A percentile compares a stretch with the other conserved stretches of the same genome.
These are phyloP conservation scores for Eupithecia subumbrata DNA, from an alignment of 2,888 invertebrate genomes.

Conservation along the genomic window DNA sequence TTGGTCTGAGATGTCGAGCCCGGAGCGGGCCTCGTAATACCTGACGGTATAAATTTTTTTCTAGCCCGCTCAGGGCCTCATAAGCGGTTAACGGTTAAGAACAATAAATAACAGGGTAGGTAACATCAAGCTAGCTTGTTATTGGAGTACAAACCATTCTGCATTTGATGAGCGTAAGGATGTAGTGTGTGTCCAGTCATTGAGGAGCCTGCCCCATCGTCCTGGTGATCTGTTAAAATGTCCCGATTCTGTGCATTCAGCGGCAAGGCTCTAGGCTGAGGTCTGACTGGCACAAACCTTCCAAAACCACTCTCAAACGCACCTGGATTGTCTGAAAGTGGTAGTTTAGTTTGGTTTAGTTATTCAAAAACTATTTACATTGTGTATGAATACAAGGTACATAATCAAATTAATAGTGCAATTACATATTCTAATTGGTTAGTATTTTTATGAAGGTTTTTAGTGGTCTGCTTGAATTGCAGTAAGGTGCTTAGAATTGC, in stretches of 20 bases:
- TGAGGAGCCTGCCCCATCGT: constrained; percentile 69
- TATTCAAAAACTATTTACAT: no score
- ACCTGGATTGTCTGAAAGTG: constrained; percentile 68
- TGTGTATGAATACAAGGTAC: no score
- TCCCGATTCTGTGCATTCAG: constrained; percentile 77
- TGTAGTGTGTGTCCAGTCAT: constrained; percentile 72
- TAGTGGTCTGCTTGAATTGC: no score
- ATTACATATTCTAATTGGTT: no score
- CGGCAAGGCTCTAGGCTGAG: constrained; percentile 77
- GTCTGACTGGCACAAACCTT: constrained; percentile 81
- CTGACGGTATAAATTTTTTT: no score
- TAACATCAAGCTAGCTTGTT: background rate
- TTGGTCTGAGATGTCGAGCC: no score
- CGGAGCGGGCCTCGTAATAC: no score
- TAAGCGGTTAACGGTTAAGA: no score
- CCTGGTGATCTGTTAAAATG: constrained; percentile 70
- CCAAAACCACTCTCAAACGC: constrained; percentile 79
- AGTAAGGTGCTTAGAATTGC: no score
- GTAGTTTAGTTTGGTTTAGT: no score
- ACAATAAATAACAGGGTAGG: background rate
- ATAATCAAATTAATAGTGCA: no score
- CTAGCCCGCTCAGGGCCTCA: no score
- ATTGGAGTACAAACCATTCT: constrained; percentile 67
- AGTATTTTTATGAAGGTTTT: background rate
- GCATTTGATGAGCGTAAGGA: constrained; percentile 78